phyloP scores from a whole-genome alignment of 2,888 invertebrate genomes.

The Nymphalis urticae region DNA sequence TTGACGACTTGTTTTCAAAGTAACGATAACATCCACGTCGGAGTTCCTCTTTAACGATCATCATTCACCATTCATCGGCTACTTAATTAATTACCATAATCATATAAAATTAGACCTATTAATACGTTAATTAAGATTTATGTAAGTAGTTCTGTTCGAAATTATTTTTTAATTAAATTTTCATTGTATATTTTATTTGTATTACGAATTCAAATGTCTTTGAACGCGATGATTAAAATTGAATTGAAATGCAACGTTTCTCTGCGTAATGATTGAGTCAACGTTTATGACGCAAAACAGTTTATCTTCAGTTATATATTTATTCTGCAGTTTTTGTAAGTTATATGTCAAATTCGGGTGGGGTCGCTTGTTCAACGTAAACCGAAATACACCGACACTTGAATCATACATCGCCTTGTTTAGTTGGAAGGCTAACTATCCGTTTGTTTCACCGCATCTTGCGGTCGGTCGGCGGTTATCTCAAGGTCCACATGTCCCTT shows the following conservation, averaged over 20 bases:
- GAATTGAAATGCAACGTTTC: no score
- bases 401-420: slow-evolving; percentile 11
- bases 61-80: neutral
- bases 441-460: slow-evolving; percentile 57
- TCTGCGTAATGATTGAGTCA: no score
- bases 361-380: neutral
- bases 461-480: slow-evolving; percentile 55
- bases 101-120: no score
- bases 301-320: no score
- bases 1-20: slow-evolving; percentile 8
- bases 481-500: slow-evolving; percentile 71
- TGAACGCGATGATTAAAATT: no score
- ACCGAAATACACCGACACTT: neutral
- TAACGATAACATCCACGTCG: neutral
- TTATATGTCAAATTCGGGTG: neutral
- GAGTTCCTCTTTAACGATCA: neutral
- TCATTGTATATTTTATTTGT: no score
- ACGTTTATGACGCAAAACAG: no score
- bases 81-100: neutral
- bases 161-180: no score
- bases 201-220: no score
- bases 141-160: no score
- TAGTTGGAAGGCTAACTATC: slow-evolving; percentile 49
- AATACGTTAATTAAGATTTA: no score
- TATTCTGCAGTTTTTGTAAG: no score